Conservation (phyloP, 2,888 invertebrate genomes). For the Andrena bucephala region DNA sequence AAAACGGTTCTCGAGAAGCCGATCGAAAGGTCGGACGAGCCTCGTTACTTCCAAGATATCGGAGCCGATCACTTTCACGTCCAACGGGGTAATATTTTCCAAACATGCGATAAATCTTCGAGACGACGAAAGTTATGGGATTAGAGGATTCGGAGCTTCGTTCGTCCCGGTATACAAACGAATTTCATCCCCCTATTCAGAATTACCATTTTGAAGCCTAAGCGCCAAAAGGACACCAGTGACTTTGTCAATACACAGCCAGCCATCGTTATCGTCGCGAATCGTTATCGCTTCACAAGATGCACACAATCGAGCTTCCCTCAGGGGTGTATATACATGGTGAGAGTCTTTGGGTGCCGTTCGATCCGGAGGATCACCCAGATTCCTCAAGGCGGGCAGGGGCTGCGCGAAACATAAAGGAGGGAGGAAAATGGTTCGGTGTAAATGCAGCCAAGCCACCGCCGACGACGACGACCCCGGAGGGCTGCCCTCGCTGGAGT, state of each 20-base stretch:
- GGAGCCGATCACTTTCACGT: constrained; percentile 1
- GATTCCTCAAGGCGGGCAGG: constrained; percentile 38
- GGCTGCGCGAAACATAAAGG: constrained; percentile 24
- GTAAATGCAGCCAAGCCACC: constrained; percentile 58
- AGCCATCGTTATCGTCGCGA: neutral
- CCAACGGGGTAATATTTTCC: neutral
- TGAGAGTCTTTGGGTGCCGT: constrained; percentile 5
- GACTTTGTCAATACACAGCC: neutral
- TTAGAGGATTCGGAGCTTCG: neutral
- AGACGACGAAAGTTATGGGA: neutral
- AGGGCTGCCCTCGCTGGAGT: constrained; percentile 67
- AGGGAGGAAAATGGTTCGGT: constrained; percentile 52
- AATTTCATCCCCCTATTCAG: neutral
- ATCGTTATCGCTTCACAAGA: constrained; percentile 21
- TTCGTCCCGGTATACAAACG: too few relatives aligned
- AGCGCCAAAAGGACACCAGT: neutral
- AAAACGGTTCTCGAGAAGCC: neutral
- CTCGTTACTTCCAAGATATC: neutral
- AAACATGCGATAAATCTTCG: neutral
- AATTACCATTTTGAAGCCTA: neutral
- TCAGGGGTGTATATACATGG: neutral
- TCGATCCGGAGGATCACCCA: constrained; percentile 46
- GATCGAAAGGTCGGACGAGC: constrained; percentile 1
- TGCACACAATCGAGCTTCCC: constrained; percentile 9
- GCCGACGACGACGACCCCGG: constrained; percentile 46